A percentile compares a stretch with the other conserved stretches of the same genome.
These are phyloP conservation scores for Pseudonaja textilis DNA, from an alignment of 2,113 vertebrate species.

Conservation along the genomic window DNA sequence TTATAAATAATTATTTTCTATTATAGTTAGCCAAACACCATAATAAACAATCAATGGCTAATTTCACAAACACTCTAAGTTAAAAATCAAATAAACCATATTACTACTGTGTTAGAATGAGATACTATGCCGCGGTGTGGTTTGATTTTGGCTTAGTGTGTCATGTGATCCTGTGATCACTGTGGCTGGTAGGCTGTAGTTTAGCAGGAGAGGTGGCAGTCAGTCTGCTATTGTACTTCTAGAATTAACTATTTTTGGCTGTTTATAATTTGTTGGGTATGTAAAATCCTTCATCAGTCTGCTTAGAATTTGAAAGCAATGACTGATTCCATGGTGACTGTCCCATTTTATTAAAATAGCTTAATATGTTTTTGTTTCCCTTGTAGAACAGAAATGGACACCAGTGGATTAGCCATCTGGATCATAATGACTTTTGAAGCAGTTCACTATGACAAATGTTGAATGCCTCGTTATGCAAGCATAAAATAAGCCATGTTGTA, in stretches of 20 bases:
- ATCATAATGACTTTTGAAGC: conserved; percentile 1
- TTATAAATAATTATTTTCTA: not conserved
- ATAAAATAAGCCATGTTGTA: not conserved
- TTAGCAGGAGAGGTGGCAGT: not conserved
- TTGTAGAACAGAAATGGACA: not conserved
- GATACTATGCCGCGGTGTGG: not conserved
- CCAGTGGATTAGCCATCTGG: not conserved
- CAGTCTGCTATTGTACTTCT: not conserved
- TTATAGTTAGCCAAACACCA: not conserved
- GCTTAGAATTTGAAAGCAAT: not conserved
- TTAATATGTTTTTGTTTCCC: not conserved
- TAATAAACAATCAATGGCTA: not conserved
- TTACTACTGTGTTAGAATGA: not conserved
- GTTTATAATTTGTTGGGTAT: not conserved
- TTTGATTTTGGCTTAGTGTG: not conserved
- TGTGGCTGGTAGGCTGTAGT: not conserved
- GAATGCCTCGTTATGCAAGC: not conserved
- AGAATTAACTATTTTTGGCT: not conserved
- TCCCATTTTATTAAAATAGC: not conserved
- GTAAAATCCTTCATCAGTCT: not conserved
- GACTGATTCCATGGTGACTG: not conserved
- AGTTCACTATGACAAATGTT: not conserved
- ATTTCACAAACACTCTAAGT: not conserved
- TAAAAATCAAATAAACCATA: not conserved
- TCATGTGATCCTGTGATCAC: not conserved